phyloP scores from a whole-genome alignment of 2,888 invertebrate species.

The Drosophila anomalipes region DNA sequence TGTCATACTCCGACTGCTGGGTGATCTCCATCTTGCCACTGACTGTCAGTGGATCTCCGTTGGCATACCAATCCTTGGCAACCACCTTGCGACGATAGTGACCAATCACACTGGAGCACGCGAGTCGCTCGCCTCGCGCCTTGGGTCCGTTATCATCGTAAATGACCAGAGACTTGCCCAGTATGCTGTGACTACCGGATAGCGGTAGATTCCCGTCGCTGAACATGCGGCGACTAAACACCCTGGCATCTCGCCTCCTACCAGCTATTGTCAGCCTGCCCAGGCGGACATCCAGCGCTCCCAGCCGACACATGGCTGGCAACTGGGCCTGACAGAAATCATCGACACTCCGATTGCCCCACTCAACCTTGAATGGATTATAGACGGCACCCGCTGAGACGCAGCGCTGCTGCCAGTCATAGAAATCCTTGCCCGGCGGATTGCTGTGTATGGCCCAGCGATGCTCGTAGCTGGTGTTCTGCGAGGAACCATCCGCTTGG shows the following conservation, averaged over 20 bases:
- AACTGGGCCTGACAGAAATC: conserved; percentile 87
- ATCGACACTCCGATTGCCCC: conserved; percentile 88
- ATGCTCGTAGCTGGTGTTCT: conserved; percentile 91
- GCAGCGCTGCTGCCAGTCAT: conserved; percentile 95
- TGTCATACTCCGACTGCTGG: conserved; percentile 94
- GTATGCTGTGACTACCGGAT: conserved; percentile 88
- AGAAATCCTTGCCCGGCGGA: conserved; percentile 94
- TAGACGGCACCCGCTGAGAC: conserved; percentile 91
- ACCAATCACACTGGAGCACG: conserved; percentile 93
- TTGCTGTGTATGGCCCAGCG: conserved; percentile 94
- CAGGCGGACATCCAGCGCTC: conserved; percentile 91
- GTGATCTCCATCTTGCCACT: conserved; percentile 92
- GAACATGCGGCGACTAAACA: conserved; percentile 90
- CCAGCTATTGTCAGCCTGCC: conserved; percentile 91
- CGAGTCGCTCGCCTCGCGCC: conserved; percentile 94
- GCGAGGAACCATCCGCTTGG: conserved; percentile 93
- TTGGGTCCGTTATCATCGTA: conserved; percentile 95
- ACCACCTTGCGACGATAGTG: conserved; percentile 93
- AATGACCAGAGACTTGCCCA: conserved; percentile 94
- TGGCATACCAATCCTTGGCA: conserved; percentile 94
- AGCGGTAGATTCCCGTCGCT: conserved; percentile 92
- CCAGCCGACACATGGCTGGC: conserved; percentile 89
- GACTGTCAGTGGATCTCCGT: conserved; percentile 88
- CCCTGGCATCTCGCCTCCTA: conserved; percentile 88
- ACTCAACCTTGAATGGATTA: conserved; percentile 91